Evolutionary conservation across 2,797 vertebrate species (phyloP), one percentile per base, ranked within the genome.

Genomic region (Eulemur coronatus): DNA sequence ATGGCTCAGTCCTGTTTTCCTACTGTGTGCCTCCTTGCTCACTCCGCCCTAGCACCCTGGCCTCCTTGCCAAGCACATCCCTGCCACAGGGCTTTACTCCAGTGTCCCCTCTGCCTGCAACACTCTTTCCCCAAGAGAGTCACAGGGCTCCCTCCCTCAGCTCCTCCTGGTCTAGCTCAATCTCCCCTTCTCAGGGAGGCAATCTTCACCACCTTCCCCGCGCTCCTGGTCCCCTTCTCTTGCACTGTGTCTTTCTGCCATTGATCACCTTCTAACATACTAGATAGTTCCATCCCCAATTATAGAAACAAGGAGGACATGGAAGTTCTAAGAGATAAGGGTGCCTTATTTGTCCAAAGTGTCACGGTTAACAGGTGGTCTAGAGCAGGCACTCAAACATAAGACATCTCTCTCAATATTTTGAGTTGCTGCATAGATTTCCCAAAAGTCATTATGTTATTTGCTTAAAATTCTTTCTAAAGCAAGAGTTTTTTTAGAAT

Each of bases 181-280:
- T 18, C 52, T 65, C 59, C n/a, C 11, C 24, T 61, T 63, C 59
- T 41, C 15, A 46, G 4, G 24, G 30, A 87, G 26, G 26, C 3
- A 13, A 48, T 13, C 33, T 17, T 28, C 61, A 9, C 6, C 33
- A 0, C 2, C 46, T 5, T 26, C 13, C 20, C 3, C 20, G 5
- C 15, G 30, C 48, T 72, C 65, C 30, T 17, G 30, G 72, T 59
- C 55, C 24, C 80, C 50, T 48, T 84, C 15, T 33, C 12, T 73
- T 15, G 10, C 20, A 75, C 28, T 38, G 33, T 14, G 28, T 48
- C 41, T 73, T 79, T 90, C 61, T 61, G 10, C 41, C 35, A 80
- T 0, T 46, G 20, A 70, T 14, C 43, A 89, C 41, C 72, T 89
- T 69, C 22, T 52, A 50, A 61, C 20, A 73, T 1, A 57, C 26